Percentiles rank a stretch among this genome's conserved stretches.
phyloP scores from a whole-genome alignment of 2,797 vertebrate genomes.

The Sandelia bainsii region DNA sequence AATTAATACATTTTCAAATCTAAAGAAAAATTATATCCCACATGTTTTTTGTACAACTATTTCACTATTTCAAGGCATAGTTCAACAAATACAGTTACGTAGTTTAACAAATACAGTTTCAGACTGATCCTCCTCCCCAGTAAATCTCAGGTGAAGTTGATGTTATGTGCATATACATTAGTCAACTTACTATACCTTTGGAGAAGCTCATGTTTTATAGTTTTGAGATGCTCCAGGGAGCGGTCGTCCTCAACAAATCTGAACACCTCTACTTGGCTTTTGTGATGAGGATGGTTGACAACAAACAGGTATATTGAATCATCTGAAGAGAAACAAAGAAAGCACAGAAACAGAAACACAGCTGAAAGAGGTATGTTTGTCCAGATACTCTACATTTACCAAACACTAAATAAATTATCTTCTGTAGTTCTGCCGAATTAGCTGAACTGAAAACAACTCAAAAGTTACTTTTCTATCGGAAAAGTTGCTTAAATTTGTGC shows the following conservation, averaged over 20 bases:
- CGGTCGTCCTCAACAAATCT: slow-evolving; percentile 87
- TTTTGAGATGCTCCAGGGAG: slow-evolving; percentile 89
- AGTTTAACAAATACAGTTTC: background rate
- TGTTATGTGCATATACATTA: background rate
- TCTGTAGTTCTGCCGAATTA: background rate
- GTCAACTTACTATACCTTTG: slow-evolving; percentile 80
- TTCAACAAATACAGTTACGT: background rate
- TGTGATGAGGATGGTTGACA: slow-evolving; percentile 90
- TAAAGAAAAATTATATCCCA: background rate
- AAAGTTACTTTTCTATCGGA: background rate
- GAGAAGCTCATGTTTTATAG: slow-evolving; percentile 89
- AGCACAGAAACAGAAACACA: background rate
- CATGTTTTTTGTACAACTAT: background rate
- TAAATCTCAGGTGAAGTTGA: background rate
- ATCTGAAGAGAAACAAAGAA: slow-evolving; percentile 77
- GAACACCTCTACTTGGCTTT: slow-evolving; percentile 92
- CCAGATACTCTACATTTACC: background rate
- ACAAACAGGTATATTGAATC: slow-evolving; percentile 89
- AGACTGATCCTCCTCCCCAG: background rate
- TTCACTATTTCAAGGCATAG: background rate
- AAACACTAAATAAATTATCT: background rate
- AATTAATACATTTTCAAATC: too few species aligned
- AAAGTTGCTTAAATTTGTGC: background rate
- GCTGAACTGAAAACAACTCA: background rate
- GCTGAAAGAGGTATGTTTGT: background rate